phyloP scores from a whole-genome alignment of 1,140 invertebrate species.

The Saccostrea echinata region DNA sequence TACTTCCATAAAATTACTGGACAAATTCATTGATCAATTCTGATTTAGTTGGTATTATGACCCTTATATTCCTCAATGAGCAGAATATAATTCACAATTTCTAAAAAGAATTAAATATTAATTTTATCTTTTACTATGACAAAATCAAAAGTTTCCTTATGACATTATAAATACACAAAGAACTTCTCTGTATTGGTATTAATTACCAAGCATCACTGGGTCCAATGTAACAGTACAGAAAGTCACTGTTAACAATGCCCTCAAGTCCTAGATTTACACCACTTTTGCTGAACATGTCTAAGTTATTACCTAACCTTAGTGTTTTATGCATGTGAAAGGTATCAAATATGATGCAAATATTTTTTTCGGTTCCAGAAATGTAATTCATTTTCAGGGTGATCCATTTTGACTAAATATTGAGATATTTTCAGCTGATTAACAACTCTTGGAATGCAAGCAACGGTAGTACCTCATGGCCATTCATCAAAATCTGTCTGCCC shows the following conservation, averaged over 20 bases:
- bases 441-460: conserved; percentile 11
- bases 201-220: background rate
- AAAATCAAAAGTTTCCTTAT: too few relatives aligned
- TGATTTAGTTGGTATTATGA: background rate
- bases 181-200: background rate
- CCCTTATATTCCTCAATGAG: background rate
- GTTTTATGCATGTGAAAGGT: conserved; percentile 2
- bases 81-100: too few relatives aligned
- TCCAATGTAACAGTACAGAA: background rate
- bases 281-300: background rate
- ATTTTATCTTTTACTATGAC: too few relatives aligned
- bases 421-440: background rate
- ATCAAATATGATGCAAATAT: background rate
- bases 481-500: conserved; percentile 22
- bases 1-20: background rate
- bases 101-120: too few relatives aligned
- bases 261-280: background rate
- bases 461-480: background rate
- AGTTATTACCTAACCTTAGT: background rate
- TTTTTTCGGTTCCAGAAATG: conserved; percentile 10
- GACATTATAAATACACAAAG: background rate
- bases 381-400: conserved; percentile 6
- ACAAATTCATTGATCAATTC: background rate
- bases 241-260: background rate
- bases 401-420: background rate